Evolutionary conservation across 2,888 invertebrate genomes (phyloP), one percentile per base, ranked within the genome.

Genomic region (Gryllus longicercus): DNA sequence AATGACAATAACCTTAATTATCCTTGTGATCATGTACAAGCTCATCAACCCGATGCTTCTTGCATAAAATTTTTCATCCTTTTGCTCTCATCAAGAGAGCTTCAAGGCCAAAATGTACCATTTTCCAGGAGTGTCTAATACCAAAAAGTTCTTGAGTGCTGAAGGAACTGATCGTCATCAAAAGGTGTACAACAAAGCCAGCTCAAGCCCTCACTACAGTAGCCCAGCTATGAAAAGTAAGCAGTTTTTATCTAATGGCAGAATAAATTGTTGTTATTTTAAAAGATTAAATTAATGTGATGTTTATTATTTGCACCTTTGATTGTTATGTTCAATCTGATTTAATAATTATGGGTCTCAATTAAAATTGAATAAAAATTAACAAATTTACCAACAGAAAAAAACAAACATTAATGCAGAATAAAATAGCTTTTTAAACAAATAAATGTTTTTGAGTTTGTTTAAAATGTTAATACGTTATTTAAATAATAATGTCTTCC

Each of bases 1-100:
- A 63, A 63, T 63, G 63, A 63, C 63, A 63, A 63, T 63, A 63
- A 63, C 63, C 63, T 63, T 63, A 63, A 14, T 63, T 63, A 63
- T n/a, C 63, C n/a, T 63, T 63, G 63, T 63, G 63, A 63, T 63
- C 63, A 63, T 63, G 63, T 63, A 63, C 63, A 63, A 63, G 63
- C 63, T 63, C 63, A 63, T 63, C 63, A 63, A 63, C 14, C n/a
- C 63, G 63, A 63, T 63, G 63, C 63, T 63, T 63, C 63, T 63
- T 63, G 63, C 63, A 63, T 63, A 63, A 63, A 63, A 63, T 63
- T 63, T 14, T 63, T 63, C 63, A 63, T 63, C 63, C 63, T 63
- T 63, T 63, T 63, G 63, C 63, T 63, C 63, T 63, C 63, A 63
- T 63, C 63, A 63, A 63, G 63, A 63, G 63, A 63, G 63, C 63